Conservation (phyloP, 2,797 vertebrate species). For the Pangasius djambal region DNA sequence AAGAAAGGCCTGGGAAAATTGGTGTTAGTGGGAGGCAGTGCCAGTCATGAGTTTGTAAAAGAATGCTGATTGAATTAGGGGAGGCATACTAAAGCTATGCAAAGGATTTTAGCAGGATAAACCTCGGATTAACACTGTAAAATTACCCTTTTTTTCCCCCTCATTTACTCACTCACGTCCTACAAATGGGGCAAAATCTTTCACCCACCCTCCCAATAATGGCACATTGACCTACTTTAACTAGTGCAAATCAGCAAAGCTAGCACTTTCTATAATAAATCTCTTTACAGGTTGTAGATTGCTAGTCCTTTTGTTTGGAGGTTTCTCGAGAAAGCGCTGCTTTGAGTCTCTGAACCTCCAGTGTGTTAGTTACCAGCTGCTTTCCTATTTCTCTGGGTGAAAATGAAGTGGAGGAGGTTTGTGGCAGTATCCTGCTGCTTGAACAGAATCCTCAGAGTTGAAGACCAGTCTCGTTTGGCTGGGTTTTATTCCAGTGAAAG, state of each 20-base stretch:
- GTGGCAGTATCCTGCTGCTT: constrained; percentile 15
- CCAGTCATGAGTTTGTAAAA: constrained; percentile 57
- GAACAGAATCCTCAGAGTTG: not conserved
- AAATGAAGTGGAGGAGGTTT: constrained; percentile 40
- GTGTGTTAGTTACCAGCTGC: constrained; percentile 22
- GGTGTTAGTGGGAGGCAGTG: constrained; percentile 57
- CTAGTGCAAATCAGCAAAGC: constrained; percentile 3
- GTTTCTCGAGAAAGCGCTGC: constrained; percentile 25
- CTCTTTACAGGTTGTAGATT: constrained; percentile 4
- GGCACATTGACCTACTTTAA: constrained; percentile 34
- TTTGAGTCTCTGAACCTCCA: constrained; percentile 35
- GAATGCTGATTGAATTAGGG: constrained; percentile 22
- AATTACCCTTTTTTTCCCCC: not conserved
- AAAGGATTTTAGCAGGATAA: constrained; percentile 56
- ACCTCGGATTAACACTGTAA: constrained; percentile 55
- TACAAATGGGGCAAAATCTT: not conserved
- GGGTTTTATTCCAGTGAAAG: not conserved
- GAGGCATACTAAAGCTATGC: constrained; percentile 49
- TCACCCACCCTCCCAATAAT: not conserved
- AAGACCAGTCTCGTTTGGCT: not conserved
- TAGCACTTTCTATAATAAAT: constrained; percentile 25
- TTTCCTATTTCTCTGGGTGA: constrained; percentile 26
- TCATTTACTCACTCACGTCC: not conserved
- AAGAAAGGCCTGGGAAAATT: constrained; percentile 53
- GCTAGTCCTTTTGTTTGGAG: constrained; percentile 38